Base-by-base conservation (phyloP, 92 coral and sea anemone genomes). In the Porites evermanni region DNA sequence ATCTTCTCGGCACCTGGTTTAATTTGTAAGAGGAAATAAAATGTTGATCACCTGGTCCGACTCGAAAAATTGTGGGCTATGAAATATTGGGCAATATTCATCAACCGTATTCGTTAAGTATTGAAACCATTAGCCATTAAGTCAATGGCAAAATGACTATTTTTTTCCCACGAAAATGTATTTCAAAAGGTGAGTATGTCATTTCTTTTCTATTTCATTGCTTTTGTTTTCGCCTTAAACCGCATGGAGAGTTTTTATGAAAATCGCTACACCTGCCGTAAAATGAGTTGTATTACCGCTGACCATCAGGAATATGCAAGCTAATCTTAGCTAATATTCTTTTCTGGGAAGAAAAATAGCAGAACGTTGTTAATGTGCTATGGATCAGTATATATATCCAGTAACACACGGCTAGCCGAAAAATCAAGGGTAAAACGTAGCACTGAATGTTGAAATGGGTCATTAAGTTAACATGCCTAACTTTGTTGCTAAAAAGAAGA, bases 51-150 rank as follows among this genome's bases (percentile, higher is more conserved):
- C 7, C 18, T 14, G 18, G 2, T 63, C 8, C 19, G 7, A 20
- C n/a, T 16, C n/a, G 6, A n/a, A 63, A 5, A 63, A 18, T 16
- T 16, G 67, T 20, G 67, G 20, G 67, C 23, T 12, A 12, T 12
- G 20, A 12, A 19, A 53, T 52, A 51, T 74, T 74, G 78, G 2
- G 64, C 78, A 74, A 74, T 53, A 74, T 51, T 74, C 21, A 53
- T 52, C 8, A 1, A 20, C n/a, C 58, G 20, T 19, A 18, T n/a
- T 72, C 56, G 19, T 21, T 18, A 72, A 18, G 10, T 24, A 20
- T 7, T 16, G n/a, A 63, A 16, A 16, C 67, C 4, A 63, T 63
- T 63, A 63, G 19, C 16, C 17, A 63, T 63, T 63, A 63, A 20
- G 17, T 63, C 18, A 16, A 18, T 14, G n/a, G 3, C 67, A 18